These are phyloP conservation scores for Gonatopus flavifemur DNA, from an alignment of 1,140 invertebrate genomes.

Conservation along the genomic window DNA sequence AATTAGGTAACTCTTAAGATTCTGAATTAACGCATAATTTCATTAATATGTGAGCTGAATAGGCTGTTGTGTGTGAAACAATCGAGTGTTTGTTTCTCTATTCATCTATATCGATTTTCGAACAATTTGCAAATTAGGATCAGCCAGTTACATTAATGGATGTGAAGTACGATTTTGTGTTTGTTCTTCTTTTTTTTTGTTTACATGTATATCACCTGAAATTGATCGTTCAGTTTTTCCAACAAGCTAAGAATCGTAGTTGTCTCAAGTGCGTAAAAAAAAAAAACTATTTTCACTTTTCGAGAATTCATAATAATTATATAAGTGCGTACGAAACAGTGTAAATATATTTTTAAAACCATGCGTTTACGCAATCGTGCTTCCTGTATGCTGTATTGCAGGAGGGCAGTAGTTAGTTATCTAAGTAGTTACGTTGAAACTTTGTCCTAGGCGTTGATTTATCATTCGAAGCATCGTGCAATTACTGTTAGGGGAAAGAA, in stretches of 20 bases:
- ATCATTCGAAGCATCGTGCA: conserved; percentile 14
- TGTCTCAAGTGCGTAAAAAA: conserved; percentile 11
- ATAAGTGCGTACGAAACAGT: conserved; percentile 35
- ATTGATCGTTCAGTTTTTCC: conserved; percentile 26
- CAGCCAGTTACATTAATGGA: conserved; percentile 24
- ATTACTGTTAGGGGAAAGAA: no score
- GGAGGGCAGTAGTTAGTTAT: conserved; percentile 13
- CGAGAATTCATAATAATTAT: conserved; percentile 24
- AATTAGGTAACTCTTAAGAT: conserved; percentile 54
- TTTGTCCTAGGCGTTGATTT: conserved; percentile 24
- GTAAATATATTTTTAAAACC: conserved; percentile 25
- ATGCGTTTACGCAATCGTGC: conserved; percentile 31
- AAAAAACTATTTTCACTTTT: conserved; percentile 21
- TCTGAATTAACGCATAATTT: conserved; percentile 50
- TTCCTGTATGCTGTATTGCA: conserved; percentile 25
- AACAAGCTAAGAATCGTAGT: conserved; percentile 15
- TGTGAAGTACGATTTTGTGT: conserved; percentile 26
- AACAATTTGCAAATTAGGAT: conserved; percentile 30
- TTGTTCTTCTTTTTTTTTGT: no score
- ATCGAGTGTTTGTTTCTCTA: conserved; percentile 35
- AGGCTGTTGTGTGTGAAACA: conserved; percentile 42
- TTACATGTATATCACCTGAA: conserved; percentile 26
- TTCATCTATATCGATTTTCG: conserved; percentile 30
- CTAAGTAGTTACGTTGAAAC: conserved; percentile 26
- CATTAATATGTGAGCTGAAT: conserved; percentile 45